These are phyloP conservation scores for Entomobrya proxima DNA, from an alignment of 2,888 invertebrate genomes.

Conservation along the genomic window DNA sequence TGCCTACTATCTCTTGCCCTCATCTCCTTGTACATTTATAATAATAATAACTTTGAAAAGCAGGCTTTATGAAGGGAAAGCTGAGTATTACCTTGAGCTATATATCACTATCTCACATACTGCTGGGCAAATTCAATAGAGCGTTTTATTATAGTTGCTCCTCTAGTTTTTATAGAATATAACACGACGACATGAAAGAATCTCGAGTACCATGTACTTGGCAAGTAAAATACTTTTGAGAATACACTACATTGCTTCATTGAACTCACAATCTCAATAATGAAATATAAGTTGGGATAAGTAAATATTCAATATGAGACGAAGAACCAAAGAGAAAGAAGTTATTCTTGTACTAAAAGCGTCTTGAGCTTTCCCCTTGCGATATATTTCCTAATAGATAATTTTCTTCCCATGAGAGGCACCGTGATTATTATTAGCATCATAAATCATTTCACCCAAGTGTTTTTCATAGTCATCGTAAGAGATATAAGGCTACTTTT, in stretches of 20 bases:
- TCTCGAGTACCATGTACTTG: neutral
- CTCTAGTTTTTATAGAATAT: too few relatives aligned
- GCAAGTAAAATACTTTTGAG: neutral
- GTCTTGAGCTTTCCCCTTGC: too few relatives aligned
- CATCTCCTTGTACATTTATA: neutral
- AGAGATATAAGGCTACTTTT: neutral
- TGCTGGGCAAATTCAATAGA: neutral
- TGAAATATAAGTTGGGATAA: neutral
- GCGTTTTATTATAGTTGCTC: too few relatives aligned
- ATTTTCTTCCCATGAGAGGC: constrained; percentile 1
- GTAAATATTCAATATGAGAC: neutral
- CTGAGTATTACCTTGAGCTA: constrained; percentile 45
- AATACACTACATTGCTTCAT: neutral
- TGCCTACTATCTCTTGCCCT: neutral
- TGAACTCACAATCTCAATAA: constrained; percentile 18
- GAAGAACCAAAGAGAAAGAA: neutral
- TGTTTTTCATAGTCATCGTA: constrained; percentile 1
- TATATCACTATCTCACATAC: neutral
- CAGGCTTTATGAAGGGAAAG: constrained; percentile 14
- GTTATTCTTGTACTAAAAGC: neutral
- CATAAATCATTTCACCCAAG: constrained; percentile 42
- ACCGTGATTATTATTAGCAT: constrained; percentile 28
- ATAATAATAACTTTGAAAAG: neutral
- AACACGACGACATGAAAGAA: too few relatives aligned
- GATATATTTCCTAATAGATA: constrained; percentile 14